phyloP scores from a whole-genome alignment of 2,888 invertebrate genomes.

The Palloptera scutellata region DNA sequence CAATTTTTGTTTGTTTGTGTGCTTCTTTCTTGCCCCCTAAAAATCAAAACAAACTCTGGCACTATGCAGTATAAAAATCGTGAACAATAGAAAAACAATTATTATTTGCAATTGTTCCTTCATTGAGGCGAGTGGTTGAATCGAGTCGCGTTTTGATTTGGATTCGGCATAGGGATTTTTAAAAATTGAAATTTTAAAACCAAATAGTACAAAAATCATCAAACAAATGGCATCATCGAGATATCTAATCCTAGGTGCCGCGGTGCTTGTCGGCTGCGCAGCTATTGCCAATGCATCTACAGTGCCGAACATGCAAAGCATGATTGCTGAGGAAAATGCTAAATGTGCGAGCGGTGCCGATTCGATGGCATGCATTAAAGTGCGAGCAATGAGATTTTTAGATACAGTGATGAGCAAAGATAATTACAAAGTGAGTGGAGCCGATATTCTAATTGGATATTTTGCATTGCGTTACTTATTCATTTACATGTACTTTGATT shows the following conservation, averaged over 20 bases:
- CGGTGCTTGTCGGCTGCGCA: constrained; percentile 69
- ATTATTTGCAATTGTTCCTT: constrained; percentile 63
- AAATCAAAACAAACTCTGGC: not conserved
- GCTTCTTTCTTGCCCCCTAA: constrained; percentile 29
- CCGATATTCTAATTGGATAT: not conserved
- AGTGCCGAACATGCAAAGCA: constrained; percentile 69
- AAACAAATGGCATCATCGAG: constrained; percentile 46
- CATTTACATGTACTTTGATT: constrained; percentile 1
- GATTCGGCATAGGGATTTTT: constrained; percentile 9
- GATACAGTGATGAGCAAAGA: constrained; percentile 83
- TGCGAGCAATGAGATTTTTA: constrained; percentile 80
- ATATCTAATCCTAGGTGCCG: constrained; percentile 62
- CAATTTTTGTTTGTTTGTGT: constrained; percentile 18
- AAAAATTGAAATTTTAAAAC: constrained; percentile 12
- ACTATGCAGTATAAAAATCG: constrained; percentile 62
- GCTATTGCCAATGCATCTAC: constrained; percentile 69
- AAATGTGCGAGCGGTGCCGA: constrained; percentile 80
- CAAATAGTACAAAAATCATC: constrained; percentile 20
- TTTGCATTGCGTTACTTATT: not conserved
- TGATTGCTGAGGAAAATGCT: constrained; percentile 79
- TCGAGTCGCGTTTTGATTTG: not conserved
- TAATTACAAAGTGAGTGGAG: constrained; percentile 73
- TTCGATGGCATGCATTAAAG: constrained; percentile 83
- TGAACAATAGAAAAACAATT: constrained; percentile 63
- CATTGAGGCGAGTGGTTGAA: constrained; percentile 58